These are phyloP conservation scores for Dasyurus viverrinus DNA, from an alignment of 2,113 vertebrate genomes.

Conservation along the genomic window DNA sequence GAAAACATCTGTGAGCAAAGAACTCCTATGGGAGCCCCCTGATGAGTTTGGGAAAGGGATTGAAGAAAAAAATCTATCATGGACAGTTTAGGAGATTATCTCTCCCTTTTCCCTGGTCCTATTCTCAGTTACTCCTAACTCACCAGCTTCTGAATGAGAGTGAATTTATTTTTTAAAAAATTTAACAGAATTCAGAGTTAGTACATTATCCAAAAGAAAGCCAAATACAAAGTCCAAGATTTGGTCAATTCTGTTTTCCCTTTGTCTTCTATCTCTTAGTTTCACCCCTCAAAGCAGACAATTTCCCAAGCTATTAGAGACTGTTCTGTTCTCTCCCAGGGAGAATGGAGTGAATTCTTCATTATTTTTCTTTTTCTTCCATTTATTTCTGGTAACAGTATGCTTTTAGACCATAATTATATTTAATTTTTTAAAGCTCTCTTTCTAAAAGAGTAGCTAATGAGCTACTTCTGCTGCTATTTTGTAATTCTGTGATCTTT, in stretches of 20 bases:
- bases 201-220: not conserved
- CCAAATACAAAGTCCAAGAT: not conserved
- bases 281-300: not conserved
- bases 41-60: slow-evolving; percentile 58
- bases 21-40: slow-evolving; percentile 66
- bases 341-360: slow-evolving; percentile 51
- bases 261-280: not conserved
- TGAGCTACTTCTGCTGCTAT: slow-evolving; percentile 24
- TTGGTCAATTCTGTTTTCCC: not conserved
- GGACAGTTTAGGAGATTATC: not conserved
- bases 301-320: not conserved
- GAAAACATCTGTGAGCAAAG: slow-evolving; percentile 69
- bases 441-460: slow-evolving; percentile 61
- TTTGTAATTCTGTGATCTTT: slow-evolving; percentile 52
- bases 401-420: slow-evolving; percentile 47
- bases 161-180: not conserved
- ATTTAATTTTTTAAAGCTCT: slow-evolving; percentile 69
- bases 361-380: slow-evolving; percentile 63
- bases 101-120: not conserved
- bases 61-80: not conserved
- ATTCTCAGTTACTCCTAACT: not conserved
- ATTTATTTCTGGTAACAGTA: slow-evolving; percentile 55
- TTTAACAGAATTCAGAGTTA: not conserved
- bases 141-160: not conserved
- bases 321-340: slow-evolving; percentile 23